Base-by-base conservation (phyloP, 92 coral and sea anemone genomes). In the Epizoanthus fatuus region DNA sequence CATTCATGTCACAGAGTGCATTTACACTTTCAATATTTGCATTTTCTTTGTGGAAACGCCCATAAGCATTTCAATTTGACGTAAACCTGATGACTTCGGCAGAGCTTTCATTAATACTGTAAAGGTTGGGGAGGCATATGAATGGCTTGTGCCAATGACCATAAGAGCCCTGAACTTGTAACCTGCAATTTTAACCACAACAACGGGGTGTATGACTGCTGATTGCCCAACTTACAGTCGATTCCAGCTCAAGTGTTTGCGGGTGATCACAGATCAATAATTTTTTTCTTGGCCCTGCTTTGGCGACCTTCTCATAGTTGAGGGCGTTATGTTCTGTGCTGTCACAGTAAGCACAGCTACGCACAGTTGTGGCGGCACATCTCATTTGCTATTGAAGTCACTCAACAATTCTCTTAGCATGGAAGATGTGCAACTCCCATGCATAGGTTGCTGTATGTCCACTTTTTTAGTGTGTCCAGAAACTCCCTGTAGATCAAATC, bases 91-190 rank as follows among this genome's bases (percentile, higher is more conserved):
- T 70, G 92, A 71, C 68, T 83, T 83, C 10, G 80, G 90, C 54
- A 88, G 78, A 56, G 93, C 94, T 69, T 92, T 86, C 4, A 76
- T 85, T 52, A 92, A 79, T 19, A 89, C 67, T 22, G 25, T 22
- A 4, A 78, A 81, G n/a, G 93, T 91, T 0, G 95, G 91, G 16
- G 95, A 94, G 5, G 87, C 93, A 37, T 88, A 90, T 12, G 87
- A 90, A 91, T 80, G 95, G 87, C 95, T 90, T 52, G 93, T 92
- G 69, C 93, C 93, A 78, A 74, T 88, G 89, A 91, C 97, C 72
- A 88, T 75, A 9, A 94, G 65, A 13, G 89, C 91, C 10, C 93
- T 74, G 74, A 89, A 94, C 77, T 88, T 94, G 84, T 60, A 60
- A 15, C 93, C 90, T 52, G 72, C 74, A 17, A 86, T 79, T 53